A percentile compares a stretch with the other conserved stretches of the same genome.
Evolutionary conservation across 1,140 invertebrate genomes (phyloP).

Genomic region (Trypoxylus dichotomus): DNA sequence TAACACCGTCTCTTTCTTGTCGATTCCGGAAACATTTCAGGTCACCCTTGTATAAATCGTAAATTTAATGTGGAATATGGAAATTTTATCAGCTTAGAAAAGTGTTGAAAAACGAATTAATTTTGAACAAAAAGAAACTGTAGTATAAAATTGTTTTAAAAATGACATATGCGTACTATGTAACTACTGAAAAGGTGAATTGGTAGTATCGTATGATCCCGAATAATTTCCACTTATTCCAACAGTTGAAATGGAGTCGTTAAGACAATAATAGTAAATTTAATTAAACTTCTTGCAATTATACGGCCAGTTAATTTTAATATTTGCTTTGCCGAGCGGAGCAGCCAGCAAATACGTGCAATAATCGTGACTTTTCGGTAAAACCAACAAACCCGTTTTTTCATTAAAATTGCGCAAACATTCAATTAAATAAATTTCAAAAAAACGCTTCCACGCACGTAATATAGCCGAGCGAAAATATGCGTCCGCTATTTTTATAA

Average conservation of each 20-base stretch:
- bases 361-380: neutral
- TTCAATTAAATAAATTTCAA: constrained; percentile 1
- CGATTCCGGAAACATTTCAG: too few species aligned
- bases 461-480: neutral
- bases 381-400: neutral
- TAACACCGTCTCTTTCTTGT: too few species aligned
- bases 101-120: too few species aligned
- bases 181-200: too few species aligned
- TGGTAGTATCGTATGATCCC: too few species aligned
- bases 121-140: too few species aligned
- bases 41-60: too few species aligned
- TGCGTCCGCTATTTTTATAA: neutral
- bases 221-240: too few species aligned
- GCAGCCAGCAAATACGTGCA: neutral
- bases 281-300: neutral
- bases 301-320: neutral
- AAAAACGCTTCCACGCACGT: neutral
- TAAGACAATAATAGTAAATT: neutral
- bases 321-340: neutral
- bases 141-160: too few species aligned
- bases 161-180: too few species aligned
- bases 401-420: constrained; percentile 5
- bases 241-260: neutral
- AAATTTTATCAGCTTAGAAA: too few species aligned
- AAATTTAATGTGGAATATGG: too few species aligned